phyloP scores from a whole-genome alignment of 53 echinoderm and acorn worm genomes.

The Arbacia lixula region DNA sequence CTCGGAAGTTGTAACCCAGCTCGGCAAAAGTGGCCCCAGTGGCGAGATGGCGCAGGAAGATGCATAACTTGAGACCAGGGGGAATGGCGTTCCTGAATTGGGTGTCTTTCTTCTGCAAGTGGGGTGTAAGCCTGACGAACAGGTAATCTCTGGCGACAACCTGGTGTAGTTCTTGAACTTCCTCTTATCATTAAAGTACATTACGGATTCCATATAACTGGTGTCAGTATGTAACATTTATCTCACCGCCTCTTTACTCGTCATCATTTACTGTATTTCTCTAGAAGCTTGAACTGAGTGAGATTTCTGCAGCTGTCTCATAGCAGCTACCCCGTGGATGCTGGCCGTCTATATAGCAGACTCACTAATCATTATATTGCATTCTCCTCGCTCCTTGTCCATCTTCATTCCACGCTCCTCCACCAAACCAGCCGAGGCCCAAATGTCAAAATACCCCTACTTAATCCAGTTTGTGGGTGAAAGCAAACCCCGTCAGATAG shows the following conservation, averaged over 20 bases:
- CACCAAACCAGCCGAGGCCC: constrained; percentile 24
- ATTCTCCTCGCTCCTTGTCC: constrained; percentile 20
- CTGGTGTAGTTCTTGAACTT: constrained; percentile 22
- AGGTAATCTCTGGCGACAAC: constrained; percentile 24
- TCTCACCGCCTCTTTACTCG: too few relatives aligned
- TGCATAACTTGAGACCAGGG: constrained; percentile 8
- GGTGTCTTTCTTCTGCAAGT: constrained; percentile 20
- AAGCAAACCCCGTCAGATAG: constrained; percentile 33
- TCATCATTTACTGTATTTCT: too few relatives aligned
- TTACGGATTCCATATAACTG: too few relatives aligned
- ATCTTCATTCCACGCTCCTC: constrained; percentile 30
- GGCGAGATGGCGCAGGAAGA: constrained; percentile 14
- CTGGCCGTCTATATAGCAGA: too few relatives aligned
- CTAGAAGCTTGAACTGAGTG: too few relatives aligned
- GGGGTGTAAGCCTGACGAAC: constrained; percentile 11
- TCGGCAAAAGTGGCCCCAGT: constrained; percentile 7
- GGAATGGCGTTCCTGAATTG: constrained; percentile 9
- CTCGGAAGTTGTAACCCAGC: constrained; percentile 33
- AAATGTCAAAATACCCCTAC: constrained; percentile 49
- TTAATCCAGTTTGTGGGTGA: constrained; percentile 39
- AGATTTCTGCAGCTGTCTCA: too few relatives aligned
- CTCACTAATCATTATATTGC: constrained; percentile 42
- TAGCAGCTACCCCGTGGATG: too few relatives aligned
- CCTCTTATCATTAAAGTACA: background rate
- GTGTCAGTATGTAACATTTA: too few relatives aligned